A percentile compares a stretch with the other conserved stretches of the same genome.
These are phyloP conservation scores for Cynodonichthys magdalenae DNA, from an alignment of 2,797 vertebrate species.

Conservation along the genomic window DNA sequence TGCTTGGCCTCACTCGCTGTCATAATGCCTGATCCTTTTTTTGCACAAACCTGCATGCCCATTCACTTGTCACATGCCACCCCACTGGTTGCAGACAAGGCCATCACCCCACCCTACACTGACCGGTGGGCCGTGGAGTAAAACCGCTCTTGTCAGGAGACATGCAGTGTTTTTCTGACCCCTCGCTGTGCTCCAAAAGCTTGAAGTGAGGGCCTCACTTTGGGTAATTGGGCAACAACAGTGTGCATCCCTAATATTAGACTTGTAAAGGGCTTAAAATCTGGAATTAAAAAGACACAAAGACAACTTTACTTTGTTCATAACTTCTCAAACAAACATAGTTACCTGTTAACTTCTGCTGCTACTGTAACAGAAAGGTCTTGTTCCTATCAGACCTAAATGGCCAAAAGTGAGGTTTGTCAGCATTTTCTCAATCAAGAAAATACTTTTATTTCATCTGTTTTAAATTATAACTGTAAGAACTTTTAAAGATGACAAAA, in stretches of 20 bases:
- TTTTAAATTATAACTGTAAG: not conserved
- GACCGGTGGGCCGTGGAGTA: conserved; percentile 51
- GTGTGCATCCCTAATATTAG: conserved; percentile 46
- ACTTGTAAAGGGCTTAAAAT: conserved; percentile 42
- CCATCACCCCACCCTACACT: conserved; percentile 39
- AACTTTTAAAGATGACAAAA: too few relatives aligned
- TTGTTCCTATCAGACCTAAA: too few relatives aligned
- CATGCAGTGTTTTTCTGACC: conserved; percentile 58
- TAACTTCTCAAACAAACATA: not conserved
- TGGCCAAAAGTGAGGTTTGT: not conserved
- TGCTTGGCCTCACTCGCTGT: conserved; percentile 63
- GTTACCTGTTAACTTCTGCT: not conserved
- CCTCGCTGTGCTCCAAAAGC: conserved; percentile 71
- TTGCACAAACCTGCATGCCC: conserved; percentile 50
- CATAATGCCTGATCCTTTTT: conserved; percentile 52
- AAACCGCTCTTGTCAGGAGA: conserved; percentile 61
- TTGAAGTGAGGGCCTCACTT: conserved; percentile 54
- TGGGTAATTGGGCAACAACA: conserved; percentile 71
- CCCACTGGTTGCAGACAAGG: conserved; percentile 64
- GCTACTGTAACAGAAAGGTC: not conserved
- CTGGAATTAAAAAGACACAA: conserved; percentile 29
- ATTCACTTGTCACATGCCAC: conserved; percentile 71
- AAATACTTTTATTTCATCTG: not conserved
- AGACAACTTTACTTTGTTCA: not conserved
- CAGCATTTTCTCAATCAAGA: not conserved